phyloP scores from a whole-genome alignment of 2,113 vertebrate genomes.

The Mormyrus lacerda region DNA sequence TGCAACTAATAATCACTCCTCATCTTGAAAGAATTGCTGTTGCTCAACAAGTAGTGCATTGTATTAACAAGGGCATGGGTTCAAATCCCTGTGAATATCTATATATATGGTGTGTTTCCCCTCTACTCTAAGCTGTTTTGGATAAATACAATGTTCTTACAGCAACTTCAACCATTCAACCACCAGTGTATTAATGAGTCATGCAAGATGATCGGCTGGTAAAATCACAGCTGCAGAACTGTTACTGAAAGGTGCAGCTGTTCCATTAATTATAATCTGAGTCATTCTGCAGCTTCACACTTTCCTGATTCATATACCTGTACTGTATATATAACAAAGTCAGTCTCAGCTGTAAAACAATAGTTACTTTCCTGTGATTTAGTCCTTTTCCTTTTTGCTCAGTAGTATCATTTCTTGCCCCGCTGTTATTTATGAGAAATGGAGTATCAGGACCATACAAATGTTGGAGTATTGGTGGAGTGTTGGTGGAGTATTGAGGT shows the following conservation, averaged over 20 bases:
- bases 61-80: not conserved
- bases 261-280: not conserved
- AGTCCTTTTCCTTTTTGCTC: not conserved
- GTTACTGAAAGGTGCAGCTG: not conserved
- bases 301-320: not conserved
- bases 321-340: not conserved
- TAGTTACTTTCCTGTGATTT: not conserved
- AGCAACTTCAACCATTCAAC: not conserved
- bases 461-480: not conserved
- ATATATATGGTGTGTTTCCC: not conserved
- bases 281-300: not conserved
- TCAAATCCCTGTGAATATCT: not conserved
- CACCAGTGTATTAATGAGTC: not conserved
- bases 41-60: not conserved
- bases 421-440: not conserved
- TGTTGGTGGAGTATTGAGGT: not conserved
- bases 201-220: not conserved
- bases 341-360: not conserved
- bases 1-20: not conserved
- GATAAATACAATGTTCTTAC: not conserved
- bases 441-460: not conserved
- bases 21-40: not conserved
- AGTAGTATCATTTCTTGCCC: not conserved
- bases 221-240: slow-evolving; percentile 3
- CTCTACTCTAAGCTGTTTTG: not conserved